A percentile compares a stretch with the other conserved stretches of the same genome.
phyloP scores from a whole-genome alignment of 92 coral and sea anemone species.

The Virgularia gustaviana region DNA sequence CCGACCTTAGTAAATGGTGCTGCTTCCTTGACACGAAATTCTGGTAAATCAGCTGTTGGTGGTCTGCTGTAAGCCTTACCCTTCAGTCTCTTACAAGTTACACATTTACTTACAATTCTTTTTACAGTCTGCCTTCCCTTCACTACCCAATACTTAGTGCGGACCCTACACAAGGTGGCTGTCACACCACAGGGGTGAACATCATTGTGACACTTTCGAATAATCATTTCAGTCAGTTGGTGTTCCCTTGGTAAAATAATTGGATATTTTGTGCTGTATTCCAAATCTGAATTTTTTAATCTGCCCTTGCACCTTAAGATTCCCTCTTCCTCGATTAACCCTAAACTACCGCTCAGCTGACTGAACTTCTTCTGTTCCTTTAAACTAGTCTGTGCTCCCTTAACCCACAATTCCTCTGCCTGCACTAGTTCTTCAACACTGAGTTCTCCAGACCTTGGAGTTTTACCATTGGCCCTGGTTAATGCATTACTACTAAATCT shows the following conservation, averaged over 20 bases:
- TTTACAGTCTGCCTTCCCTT: too few species aligned
- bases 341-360: slow-evolving; percentile 12
- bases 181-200: slow-evolving; percentile 35
- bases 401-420: slow-evolving; percentile 29
- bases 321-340: slow-evolving; percentile 36
- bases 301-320: slow-evolving; percentile 43
- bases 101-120: slow-evolving; percentile 24
- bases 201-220: slow-evolving; percentile 14
- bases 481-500: neutral
- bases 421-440: slow-evolving; percentile 2
- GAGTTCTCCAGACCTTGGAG: too few species aligned
- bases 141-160: slow-evolving; percentile 41
- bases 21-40: slow-evolving; percentile 1
- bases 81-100: slow-evolving; percentile 16
- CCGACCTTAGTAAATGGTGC: slow-evolving; percentile 41
- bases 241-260: slow-evolving; percentile 44
- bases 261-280: slow-evolving; percentile 19
- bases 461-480: too few species aligned
- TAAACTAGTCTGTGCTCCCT: slow-evolving; percentile 2
- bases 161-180: slow-evolving; percentile 30
- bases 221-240: slow-evolving; percentile 11
- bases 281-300: slow-evolving; percentile 29
- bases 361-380: slow-evolving; percentile 16
- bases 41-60: slow-evolving; percentile 33
- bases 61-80: slow-evolving; percentile 27